phyloP scores from a whole-genome alignment of 2,888 invertebrate species.

The Electrophaes corylata region DNA sequence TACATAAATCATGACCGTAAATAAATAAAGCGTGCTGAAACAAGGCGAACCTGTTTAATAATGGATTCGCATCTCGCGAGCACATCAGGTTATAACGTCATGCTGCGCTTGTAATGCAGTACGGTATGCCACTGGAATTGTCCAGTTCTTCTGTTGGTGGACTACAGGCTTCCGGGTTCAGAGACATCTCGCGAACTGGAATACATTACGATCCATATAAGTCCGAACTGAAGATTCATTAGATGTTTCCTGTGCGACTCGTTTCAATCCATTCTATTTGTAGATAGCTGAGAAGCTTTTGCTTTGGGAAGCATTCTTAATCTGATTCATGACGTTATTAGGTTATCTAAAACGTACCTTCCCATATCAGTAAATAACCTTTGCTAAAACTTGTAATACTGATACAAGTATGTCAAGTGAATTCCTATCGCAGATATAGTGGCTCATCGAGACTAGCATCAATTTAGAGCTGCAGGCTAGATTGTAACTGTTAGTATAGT shows the following conservation, averaged over 20 bases:
- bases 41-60: slow-evolving; percentile 61
- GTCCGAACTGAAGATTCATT: slow-evolving; percentile 24
- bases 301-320: slow-evolving; percentile 9
- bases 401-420: slow-evolving; percentile 12
- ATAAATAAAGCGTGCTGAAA: slow-evolving; percentile 51
- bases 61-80: slow-evolving; percentile 55
- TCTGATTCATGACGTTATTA: slow-evolving; percentile 5
- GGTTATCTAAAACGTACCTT: slow-evolving; percentile 3
- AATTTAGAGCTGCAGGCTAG: not conserved
- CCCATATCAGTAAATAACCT: slow-evolving; percentile 2
- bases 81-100: slow-evolving; percentile 59
- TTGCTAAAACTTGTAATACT: slow-evolving; percentile 9
- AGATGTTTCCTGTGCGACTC: slow-evolving; percentile 30
- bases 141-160: slow-evolving; percentile 63
- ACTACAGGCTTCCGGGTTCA: slow-evolving; percentile 39
- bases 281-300: slow-evolving; percentile 1
- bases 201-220: slow-evolving; percentile 28
- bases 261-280: slow-evolving; percentile 26
- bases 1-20: slow-evolving; percentile 51
- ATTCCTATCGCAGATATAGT: slow-evolving; percentile 16
- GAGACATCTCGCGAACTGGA: slow-evolving; percentile 28
- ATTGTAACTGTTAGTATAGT: not conserved
- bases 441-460: slow-evolving; percentile 3
- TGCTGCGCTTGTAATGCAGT: slow-evolving; percentile 46
- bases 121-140: slow-evolving; percentile 55